Evolutionary conservation across 2,888 invertebrate species (phyloP), one percentile per base, ranked within the genome.

Genomic region (Melieria picta): DNA sequence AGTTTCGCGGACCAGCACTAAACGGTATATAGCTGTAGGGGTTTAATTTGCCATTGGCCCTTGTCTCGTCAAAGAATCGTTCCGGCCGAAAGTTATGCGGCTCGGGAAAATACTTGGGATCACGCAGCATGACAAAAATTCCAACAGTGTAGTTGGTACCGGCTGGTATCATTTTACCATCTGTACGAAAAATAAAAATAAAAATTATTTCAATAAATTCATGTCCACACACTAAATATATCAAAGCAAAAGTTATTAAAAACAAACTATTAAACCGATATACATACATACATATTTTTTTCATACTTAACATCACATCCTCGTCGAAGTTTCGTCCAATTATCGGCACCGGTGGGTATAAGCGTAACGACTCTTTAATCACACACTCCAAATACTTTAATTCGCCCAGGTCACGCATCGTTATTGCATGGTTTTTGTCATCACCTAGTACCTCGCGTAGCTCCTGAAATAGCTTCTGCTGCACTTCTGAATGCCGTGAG

Each of bases 301-400:
- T 48, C 68, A 55, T 52, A 69, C 91, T 90, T 76, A 91, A 81
- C 62, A 83, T 82, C 6, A 90, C 83, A 74, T 89, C 88, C 78
- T 90, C 89, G 0, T 83, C 84, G 11, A 91, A 76, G 48, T 77
- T 77, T 50, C 92, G 88, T 6, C 90, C 89, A 62, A 93, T 89
- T 45, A 91, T 86, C 50, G 90, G 90, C 3, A 92, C 91, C 61
- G 91, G 90, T 0, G 92, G 92, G 79, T 89, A 90, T 16, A 92
- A 79, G 48, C 92, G 85, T 73, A 92, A 77, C 0, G 91, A 87
- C 82, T 92, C 92, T 80, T 92, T 92, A 42, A 93, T 90, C 66
- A 91, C 91, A 73, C 89, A 89, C 72, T 92, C 92, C 74, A 92
- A 84, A 61, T 83, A 85, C 71, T 83, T 83, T 0, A 85, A 72